Base-by-base conservation (phyloP, 1,140 invertebrate genomes). In the Drosophila baimaii region DNA sequence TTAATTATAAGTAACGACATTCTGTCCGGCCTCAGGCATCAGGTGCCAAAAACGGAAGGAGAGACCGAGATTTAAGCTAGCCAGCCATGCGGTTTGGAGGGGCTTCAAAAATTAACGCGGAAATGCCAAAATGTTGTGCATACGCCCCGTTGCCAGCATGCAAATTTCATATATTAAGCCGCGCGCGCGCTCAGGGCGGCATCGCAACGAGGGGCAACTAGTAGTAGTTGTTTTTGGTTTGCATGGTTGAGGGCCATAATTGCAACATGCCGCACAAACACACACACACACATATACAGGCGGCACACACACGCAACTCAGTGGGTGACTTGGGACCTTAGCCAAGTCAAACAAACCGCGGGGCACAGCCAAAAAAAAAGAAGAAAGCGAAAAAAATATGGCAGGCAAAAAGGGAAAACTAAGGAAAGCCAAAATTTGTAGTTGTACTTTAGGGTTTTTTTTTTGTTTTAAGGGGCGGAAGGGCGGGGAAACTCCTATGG, bases 261-360 rank as follows among this genome's bases (percentile, higher is more conserved):
- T 86, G 82, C 88, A 90, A 89, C 84, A 88, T 89, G 84, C 84
- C 84, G 52, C 81, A 85, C 61, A 64, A 47, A 39, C 51, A 65
- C 31, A 29, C 31, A 15, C 31, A 25, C 6, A 54, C 23, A 25
- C 21, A 31, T n/a, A n/a, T n/a, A n/a, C n/a, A n/a, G n/a, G n/a
- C n/a, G n/a, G n/a, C 35, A 54, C 17, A 41, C 37, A 46, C 37
- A 49, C 8, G 6, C 15, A 15, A 19, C 19, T 17, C 44, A 49
- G 17, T 29, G 35, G 19, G 49, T 7, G 35, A 47, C 35, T 37
- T 43, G 55, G 52, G 41, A 49, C 71, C 35, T 54, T 51, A 81
- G 73, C 68, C 81, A 88, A 84, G 80, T 81, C 84, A 89, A 89
- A 89, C 78, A 88, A 89, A 72, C 80, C 77, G 74, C 83, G 75